These are phyloP conservation scores for Lamprotornis superbus DNA, from an alignment of 2,113 vertebrate genomes.

Conservation along the genomic window DNA sequence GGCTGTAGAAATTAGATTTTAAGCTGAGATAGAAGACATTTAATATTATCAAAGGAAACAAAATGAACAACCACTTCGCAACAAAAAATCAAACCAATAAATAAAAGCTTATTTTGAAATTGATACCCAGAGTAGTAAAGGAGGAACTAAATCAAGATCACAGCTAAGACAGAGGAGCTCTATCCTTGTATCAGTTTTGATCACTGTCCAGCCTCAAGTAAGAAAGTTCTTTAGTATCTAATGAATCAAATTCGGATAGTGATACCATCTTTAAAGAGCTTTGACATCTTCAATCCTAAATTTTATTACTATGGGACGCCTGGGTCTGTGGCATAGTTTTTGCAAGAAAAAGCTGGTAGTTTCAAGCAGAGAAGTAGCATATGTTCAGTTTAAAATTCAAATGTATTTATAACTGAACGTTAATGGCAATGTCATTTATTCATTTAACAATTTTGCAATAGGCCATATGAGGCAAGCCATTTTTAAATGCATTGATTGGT, in stretches of 20 bases:
- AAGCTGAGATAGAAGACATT: background rate
- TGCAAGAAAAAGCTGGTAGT: background rate
- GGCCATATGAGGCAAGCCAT: background rate
- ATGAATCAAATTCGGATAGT: constrained; percentile 2
- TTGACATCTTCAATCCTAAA: background rate
- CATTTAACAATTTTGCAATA: background rate
- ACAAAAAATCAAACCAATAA: background rate
- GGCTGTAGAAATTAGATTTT: background rate
- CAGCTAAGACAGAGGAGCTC: background rate
- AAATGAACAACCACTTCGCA: background rate
- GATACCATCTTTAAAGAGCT: background rate
- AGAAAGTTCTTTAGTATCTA: background rate
- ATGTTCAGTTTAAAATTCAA: constrained; percentile 29
- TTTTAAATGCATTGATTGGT: background rate
- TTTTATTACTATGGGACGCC: background rate
- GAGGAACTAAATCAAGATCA: background rate
- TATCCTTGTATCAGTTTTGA: background rate
- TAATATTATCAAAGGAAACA: background rate
- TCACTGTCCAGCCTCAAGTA: background rate
- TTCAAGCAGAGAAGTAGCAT: background rate
- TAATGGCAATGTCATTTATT: constrained; percentile 22
- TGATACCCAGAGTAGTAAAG: background rate
- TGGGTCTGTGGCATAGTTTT: background rate
- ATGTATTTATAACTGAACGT: background rate
- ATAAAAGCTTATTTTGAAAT: constrained; percentile 31